Evolutionary conservation across 1,140 invertebrate species (phyloP), one percentile per base, ranked within the genome.

Genomic region (Orius insidiosus): DNA sequence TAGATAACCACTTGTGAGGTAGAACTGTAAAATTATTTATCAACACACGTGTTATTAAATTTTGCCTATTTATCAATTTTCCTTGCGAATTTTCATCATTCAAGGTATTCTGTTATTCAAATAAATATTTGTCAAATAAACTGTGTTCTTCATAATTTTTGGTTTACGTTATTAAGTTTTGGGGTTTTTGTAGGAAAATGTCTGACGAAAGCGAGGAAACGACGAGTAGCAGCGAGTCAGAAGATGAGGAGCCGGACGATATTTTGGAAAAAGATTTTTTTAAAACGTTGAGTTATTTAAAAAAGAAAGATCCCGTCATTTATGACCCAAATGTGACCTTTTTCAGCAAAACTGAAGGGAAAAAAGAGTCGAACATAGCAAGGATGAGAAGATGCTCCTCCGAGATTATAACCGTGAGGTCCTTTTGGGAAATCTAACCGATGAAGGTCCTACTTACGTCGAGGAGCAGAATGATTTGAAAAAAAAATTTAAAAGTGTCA

Each of bases 251-350:
- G 11, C 11, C 35, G 33, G 13, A 43, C 48, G 61, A 71, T 52
- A 68, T 78, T 52, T 67, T 85, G 34, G 89, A 95, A 57, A 78
- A 80, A 56, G 75, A 82, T 43, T 95, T 94, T 62, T 76, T 86
- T 4, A 85, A 82, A 65, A 83, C 87, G 0, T 62, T 93, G 1
- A 70, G 87, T 1, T 77, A 72, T 47, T 60, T 96, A 5, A 95
- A 93, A 60, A 83, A 74, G 24, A 85, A 85, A 61, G 82, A 94
- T 68, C 84, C 88, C 1, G 72, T 69, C 54, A 90, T 93, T 52
- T 94, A 94, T 65, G 72, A 93, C 55, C 68, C 76, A 43, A 69
- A 74, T 49, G 65, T 71, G 8, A 74, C 68, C 38, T 93, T 87
- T 59, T 94, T 90, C 63, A 59, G 71, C 15, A 53, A 45, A 18